Evolutionary conservation across 2,113 vertebrate species (phyloP).

Genomic region (Otocyon megalotis): DNA sequence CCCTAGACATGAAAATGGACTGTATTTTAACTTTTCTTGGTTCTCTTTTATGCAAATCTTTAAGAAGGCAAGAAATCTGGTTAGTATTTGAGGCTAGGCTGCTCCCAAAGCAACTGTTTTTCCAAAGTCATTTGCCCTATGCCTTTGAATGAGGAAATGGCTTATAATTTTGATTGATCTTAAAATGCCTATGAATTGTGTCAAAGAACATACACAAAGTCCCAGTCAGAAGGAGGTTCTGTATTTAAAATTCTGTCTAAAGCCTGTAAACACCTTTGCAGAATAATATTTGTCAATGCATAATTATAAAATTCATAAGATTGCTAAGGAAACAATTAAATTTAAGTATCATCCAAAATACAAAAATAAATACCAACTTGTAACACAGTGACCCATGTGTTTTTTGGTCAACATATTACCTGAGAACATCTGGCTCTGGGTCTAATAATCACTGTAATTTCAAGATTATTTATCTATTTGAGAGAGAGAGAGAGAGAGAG

Average conservation of each 20-base stretch:
- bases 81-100: neutral
- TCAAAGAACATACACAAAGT: neutral
- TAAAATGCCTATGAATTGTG: slow-evolving; percentile 19
- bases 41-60: slow-evolving; percentile 60
- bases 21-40: slow-evolving; percentile 39
- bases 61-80: slow-evolving; percentile 24
- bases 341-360: neutral
- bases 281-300: neutral
- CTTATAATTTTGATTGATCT: slow-evolving; percentile 19
- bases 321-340: neutral
- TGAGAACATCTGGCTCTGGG: neutral
- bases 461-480: neutral
- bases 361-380: neutral
- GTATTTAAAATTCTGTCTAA: slow-evolving; percentile 39
- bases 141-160: neutral
- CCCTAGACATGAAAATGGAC: slow-evolving; percentile 69
- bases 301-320: neutral
- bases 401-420: neutral
- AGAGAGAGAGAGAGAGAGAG: neutral
- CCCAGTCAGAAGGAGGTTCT: neutral
- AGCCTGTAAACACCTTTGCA: neutral
- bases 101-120: neutral
- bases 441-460: neutral
- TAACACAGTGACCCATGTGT: neutral
- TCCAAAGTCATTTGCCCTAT: neutral